Evolutionary conservation across 2,888 invertebrate genomes (phyloP).

Genomic region (Andrena marginata): DNA sequence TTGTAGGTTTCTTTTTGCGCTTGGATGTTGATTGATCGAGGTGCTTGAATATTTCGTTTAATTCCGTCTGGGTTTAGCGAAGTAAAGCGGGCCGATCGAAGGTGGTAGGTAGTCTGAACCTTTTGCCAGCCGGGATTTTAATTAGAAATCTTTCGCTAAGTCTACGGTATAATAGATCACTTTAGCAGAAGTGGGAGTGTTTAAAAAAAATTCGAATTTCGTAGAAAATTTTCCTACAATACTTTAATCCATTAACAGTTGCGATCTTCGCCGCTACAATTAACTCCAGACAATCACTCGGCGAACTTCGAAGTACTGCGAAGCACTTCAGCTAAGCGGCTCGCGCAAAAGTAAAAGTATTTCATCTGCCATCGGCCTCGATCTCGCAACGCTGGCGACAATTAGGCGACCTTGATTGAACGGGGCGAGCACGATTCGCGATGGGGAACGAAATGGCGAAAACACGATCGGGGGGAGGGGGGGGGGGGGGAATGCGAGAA

Average conservation of each 20-base stretch:
- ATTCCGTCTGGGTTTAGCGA: no score
- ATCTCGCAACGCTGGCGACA: constrained; percentile 44
- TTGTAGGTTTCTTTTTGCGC: not conserved
- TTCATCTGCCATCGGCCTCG: constrained; percentile 18
- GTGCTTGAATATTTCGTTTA: not conserved
- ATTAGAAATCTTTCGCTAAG: no score
- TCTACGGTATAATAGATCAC: no score
- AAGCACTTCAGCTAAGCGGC: not conserved
- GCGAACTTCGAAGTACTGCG: not conserved
- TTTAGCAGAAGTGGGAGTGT: no score
- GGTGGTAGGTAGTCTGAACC: no score
- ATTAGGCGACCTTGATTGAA: constrained; percentile 59
- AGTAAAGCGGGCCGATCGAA: no score
- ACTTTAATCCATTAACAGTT: not conserved
- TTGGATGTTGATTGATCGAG: not conserved
- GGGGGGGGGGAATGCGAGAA: constrained; percentile 43
- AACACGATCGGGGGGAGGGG: not conserved
- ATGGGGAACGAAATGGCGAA: constrained; percentile 17
- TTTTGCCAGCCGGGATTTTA: not conserved
- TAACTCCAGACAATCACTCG: not conserved
- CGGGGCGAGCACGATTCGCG: constrained; percentile 20
- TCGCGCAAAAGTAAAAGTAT: constrained; percentile 15
- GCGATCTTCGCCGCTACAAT: not conserved
- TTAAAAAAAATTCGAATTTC: no score
- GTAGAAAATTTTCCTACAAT: not conserved